Conservation (phyloP, 2,888 invertebrate species). For the Mythimna albipuncta region DNA sequence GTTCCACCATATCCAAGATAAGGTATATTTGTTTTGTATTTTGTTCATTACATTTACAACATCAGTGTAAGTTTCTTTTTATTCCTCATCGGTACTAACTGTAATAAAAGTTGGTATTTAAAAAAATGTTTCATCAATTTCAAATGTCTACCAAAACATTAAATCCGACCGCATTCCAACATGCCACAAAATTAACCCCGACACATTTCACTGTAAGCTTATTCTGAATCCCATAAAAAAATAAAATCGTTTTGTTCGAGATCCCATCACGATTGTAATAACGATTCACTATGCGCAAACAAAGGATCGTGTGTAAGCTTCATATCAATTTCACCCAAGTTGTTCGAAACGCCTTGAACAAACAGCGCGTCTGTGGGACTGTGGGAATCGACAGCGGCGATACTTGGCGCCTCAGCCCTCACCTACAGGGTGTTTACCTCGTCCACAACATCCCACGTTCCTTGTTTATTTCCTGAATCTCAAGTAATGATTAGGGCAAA, state of each 20-base stretch:
- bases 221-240: conserved; percentile 53
- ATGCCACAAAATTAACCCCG: conserved; percentile 44
- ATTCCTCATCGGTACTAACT: background rate
- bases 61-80: background rate
- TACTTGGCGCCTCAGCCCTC: conserved; percentile 58
- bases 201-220: conserved; percentile 41
- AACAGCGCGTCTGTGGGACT: conserved; percentile 56
- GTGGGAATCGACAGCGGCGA: conserved; percentile 71
- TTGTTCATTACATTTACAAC: background rate
- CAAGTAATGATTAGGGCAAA: conserved; percentile 59
- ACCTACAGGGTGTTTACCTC: conserved; percentile 61
- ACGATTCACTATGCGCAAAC: conserved; percentile 77
- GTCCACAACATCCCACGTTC: conserved; percentile 52
- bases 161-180: conserved; percentile 36
- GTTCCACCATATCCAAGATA: background rate
- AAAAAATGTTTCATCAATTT: background rate
- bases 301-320: conserved; percentile 75
- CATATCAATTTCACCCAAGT: conserved; percentile 87
- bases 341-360: conserved; percentile 69
- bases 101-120: background rate
- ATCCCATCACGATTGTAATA: conserved; percentile 74
- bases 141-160: conserved; percentile 40
- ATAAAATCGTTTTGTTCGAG: conserved; percentile 56
- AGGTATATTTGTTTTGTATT: background rate
- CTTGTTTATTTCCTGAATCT: conserved; percentile 63